phyloP scores from a whole-genome alignment of 1,140 invertebrate genomes.

The Caenorhabditis inopinata region DNA sequence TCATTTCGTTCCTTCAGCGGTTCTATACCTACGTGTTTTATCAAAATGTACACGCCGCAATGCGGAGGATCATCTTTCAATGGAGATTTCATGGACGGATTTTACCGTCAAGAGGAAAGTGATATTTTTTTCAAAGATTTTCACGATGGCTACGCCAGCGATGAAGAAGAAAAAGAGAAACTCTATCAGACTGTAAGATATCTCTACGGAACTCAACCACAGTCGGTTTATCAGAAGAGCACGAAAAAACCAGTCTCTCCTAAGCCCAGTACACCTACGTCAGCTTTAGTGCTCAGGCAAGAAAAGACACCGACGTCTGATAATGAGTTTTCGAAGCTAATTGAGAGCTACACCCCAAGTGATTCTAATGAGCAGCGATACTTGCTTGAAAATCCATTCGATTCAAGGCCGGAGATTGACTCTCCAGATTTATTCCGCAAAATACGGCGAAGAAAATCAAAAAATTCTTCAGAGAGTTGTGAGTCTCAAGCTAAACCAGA shows the following conservation, averaged over 20 bases:
- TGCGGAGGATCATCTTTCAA: conserved; percentile 3
- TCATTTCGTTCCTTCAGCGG: conserved; percentile 6
- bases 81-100: not conserved
- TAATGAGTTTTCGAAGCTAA: not conserved
- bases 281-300: not conserved
- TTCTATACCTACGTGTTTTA: not conserved
- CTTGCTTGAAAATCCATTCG: no score
- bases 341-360: no score
- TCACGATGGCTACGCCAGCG: not conserved
- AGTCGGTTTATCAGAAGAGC: not conserved
- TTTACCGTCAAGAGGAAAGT: not conserved
- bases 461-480: no score
- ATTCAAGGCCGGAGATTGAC: no score
- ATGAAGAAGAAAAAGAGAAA: not conserved
- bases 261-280: not conserved
- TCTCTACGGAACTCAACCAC: not conserved
- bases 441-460: no score
- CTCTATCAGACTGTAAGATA: no score
- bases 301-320: not conserved
- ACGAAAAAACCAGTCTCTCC: not conserved
- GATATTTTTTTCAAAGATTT: not conserved
- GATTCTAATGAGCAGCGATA: no score
- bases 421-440: no score
- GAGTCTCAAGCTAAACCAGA: no score
- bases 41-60: not conserved